Evolutionary conservation across 2,113 vertebrate species (phyloP), one percentile per base, ranked within the genome.

Genomic region (Hyperoodon ampullatus): DNA sequence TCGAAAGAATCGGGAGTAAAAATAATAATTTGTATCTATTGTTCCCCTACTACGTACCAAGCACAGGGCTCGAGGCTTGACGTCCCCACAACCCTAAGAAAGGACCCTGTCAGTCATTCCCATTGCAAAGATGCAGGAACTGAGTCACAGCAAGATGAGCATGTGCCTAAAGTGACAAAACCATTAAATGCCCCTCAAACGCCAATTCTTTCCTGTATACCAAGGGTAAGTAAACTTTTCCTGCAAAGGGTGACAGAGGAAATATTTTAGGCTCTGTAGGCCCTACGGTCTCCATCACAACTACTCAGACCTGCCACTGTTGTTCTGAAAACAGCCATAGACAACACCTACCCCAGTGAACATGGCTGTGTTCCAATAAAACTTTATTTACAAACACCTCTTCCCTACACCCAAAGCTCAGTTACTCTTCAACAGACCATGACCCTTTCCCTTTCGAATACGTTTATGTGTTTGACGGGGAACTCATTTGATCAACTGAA

Each of bases 401-500:
- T 58, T 23, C 15, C 12, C 70, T 16, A 30, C 4, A 21, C 26
- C 24, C 12, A 30, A 35, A 60, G 75, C 77, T 93, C 78, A 85
- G 82, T 83, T 63, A 13, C 23, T 63, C 55, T 84, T 65, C 53
- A 94, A 83, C 42, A 75, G 0, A 1, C 75, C 61, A 50, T 55
- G 94, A 82, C 26, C 50, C 26, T 44, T 92, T 96, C 83, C 94
- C 74, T 75, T 94, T 84, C 71, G 23, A 90, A 90, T 24, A 12
- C 55, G 82, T 90, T 95, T 86, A 12, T 88, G 85, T 94, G 70
- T 97, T 92, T 96, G 95, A 98, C 77, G 90, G 93, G 94, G 98
- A 98, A 98, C 98, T 95, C 97, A 96, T 96, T 65, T 93, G 88
- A 97, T 98, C 98, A 96, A 96, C 53, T 97, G 96, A 97, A 97